Percentiles rank a stretch among this genome's conserved stretches.
phyloP scores from a whole-genome alignment of 2,113 vertebrate genomes.

The Pipra filicauda region DNA sequence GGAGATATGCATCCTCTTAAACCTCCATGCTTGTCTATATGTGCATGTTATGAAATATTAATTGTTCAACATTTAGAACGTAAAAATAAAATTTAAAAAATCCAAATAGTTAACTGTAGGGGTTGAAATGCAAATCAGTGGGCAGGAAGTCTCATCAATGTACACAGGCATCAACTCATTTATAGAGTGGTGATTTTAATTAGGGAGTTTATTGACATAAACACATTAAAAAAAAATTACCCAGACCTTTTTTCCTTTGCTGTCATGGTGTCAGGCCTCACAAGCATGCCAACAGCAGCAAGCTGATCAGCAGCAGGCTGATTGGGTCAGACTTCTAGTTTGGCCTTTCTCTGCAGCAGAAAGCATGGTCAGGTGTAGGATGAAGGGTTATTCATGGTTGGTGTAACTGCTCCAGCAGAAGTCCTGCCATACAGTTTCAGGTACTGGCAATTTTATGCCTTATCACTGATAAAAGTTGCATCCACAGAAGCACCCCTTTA shows the following conservation, averaged over 20 bases:
- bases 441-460: neutral
- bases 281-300: neutral
- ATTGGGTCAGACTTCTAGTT: neutral
- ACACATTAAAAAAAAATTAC: neutral
- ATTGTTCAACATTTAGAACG: neutral
- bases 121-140: neutral
- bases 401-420: neutral
- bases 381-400: neutral
- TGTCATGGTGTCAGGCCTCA: neutral
- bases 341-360: neutral
- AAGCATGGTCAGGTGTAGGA: neutral
- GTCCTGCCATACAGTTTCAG: neutral
- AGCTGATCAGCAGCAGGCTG: neutral
- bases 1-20: neutral
- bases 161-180: accelerated
- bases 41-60: neutral
- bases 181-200: neutral
- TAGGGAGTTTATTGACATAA: neutral
- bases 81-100: neutral
- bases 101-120: neutral
- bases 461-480: neutral
- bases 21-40: neutral
- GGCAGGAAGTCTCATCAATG: neutral
- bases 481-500: neutral
- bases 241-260: neutral